Base-by-base conservation (phyloP, 2,888 invertebrate species). In the Hipparchia sbordonii region DNA sequence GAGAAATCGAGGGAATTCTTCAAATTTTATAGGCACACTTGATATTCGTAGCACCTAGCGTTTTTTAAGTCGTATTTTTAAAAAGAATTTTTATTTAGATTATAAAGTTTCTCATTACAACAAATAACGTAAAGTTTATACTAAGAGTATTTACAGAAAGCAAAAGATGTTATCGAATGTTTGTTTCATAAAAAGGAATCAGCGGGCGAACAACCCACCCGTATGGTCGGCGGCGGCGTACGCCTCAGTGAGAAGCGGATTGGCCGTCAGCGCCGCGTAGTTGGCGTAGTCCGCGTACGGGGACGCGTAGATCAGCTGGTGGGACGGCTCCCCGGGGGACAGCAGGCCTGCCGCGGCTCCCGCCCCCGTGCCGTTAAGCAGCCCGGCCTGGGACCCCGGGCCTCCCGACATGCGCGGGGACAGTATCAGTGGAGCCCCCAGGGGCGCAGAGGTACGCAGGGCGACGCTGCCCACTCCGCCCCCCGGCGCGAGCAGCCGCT, bases 371-470 rank as follows among this genome's bases (percentile, higher is more conserved):
- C 93, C 93, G 78, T 94, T 95, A 39, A 96, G 95, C 39, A 96
- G 94, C 73, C 95, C 96, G 63, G 94, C 96, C 67, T 96, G 96
- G 60, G 96, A 97, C 75, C 97, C 95, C 71, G 96, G 97, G 74
- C 96, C 97, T 76, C 96, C 97, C 12, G 97, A 97, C 96, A 98
- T 97, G 81, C 98, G 95, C 74, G 98, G 98, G 61, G 98, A 98
- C 77, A 99, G 95, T 82, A 99, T 98, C 85, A 99, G 95, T 2
- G 98, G 99, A 0, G 98, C 98, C 48, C 99, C 98, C 75, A 98
- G 89, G 0, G 98, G 98, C 9, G 97, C 96, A 68, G 95, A 96
- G 2, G 96, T 95, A 77, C 95, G 95, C 75, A 96, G 90, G 56
- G 95, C 93, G 77, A 97, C 89, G 63, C 96, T 96, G 0, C 89